Conservation (phyloP, 2,797 vertebrate genomes). For the Scolopax bukidnonensis region DNA sequence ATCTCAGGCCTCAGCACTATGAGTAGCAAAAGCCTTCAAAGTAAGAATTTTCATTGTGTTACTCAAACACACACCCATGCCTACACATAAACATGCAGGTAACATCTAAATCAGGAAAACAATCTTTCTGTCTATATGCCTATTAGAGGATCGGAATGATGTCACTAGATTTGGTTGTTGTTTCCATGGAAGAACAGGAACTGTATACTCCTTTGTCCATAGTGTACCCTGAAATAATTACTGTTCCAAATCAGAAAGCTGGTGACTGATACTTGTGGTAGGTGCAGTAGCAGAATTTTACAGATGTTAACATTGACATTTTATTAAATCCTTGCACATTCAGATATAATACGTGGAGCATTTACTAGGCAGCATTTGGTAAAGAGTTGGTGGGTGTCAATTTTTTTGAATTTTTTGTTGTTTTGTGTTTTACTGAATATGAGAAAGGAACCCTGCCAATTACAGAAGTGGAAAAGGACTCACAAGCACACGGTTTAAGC, state of each 20-base stretch:
- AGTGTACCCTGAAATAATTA: not conserved
- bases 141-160: not conserved
- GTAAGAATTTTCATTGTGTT: not conserved
- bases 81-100: not conserved
- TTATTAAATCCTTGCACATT: not conserved
- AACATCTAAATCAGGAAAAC: not conserved
- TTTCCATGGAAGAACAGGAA: not conserved
- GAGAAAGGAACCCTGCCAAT: not conserved
- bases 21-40: not conserved
- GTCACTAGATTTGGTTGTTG: not conserved
- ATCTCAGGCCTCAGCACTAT: not conserved
- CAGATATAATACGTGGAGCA: not conserved
- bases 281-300: not conserved
- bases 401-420: not conserved
- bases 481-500: not conserved
- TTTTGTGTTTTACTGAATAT: not conserved
- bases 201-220: accelerated
- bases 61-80: not conserved
- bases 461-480: not conserved
- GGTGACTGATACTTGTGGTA: not conserved
- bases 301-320: not conserved
- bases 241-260: not conserved
- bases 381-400: not conserved
- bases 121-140: not conserved
- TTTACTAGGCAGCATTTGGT: not conserved